A percentile compares a stretch with the other conserved stretches of the same genome.
Evolutionary conservation across 2,113 vertebrate genomes (phyloP).

Genomic region (Grus americana): DNA sequence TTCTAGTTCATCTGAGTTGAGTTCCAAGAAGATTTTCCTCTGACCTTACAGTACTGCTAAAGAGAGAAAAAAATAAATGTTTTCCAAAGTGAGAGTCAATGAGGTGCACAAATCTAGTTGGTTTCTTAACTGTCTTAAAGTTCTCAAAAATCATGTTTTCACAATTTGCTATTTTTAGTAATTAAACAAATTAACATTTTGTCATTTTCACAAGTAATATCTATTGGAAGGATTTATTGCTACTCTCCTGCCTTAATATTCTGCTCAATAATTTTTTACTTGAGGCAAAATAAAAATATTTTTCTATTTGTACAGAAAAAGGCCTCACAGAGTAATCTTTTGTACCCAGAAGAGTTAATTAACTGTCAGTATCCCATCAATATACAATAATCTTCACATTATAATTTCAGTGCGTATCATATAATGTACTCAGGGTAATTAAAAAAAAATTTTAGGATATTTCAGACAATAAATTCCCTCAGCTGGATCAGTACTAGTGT

Average conservation of each 20-base stretch:
- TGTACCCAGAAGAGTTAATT: neutral
- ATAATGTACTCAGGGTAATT: neutral
- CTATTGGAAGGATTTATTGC: neutral
- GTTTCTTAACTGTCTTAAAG: neutral
- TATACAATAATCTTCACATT: neutral
- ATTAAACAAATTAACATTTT: neutral
- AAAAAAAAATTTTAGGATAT: slow-evolving; percentile 34
- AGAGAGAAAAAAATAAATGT: neutral
- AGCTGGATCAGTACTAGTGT: neutral
- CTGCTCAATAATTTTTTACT: neutral
- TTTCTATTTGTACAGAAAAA: neutral
- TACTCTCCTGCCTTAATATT: neutral
- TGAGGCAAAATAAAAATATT: neutral
- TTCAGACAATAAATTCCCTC: slow-evolving; percentile 36
- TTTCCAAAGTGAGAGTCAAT: neutral
- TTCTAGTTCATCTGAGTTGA: neutral
- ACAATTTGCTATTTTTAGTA: neutral
- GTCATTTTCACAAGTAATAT: neutral
- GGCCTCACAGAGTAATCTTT: neutral
- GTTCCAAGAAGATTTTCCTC: neutral
- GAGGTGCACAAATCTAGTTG: neutral
- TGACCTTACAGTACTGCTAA: neutral
- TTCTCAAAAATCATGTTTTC: neutral
- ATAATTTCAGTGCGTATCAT: slow-evolving; percentile 11
- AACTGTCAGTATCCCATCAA: neutral